A percentile compares a stretch with the other conserved stretches of the same genome.
Conservation (phyloP, 1,140 invertebrate species). For the Leptestheria dahalacensis region DNA sequence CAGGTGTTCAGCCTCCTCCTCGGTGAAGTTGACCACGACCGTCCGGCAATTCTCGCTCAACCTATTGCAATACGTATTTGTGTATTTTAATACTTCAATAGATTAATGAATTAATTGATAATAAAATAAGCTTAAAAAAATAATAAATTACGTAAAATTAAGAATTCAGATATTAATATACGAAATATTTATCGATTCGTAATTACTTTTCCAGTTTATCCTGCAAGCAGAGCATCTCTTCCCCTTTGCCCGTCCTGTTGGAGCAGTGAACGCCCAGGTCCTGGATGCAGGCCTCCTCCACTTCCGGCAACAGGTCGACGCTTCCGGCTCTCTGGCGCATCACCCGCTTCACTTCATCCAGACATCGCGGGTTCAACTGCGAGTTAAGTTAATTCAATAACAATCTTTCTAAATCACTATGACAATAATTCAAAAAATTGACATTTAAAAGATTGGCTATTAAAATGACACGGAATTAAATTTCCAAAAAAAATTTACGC, state of each 20-base stretch:
- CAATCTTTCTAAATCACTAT: neutral
- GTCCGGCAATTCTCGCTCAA: constrained; percentile 44
- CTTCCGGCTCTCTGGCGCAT: constrained; percentile 82
- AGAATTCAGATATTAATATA: neutral
- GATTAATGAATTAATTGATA: no score
- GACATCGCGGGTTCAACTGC: constrained; percentile 30
- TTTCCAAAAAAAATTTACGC: no score
- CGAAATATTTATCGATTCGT: neutral
- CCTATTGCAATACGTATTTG: neutral
- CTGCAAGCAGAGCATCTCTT: constrained; percentile 86
- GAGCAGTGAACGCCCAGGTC: constrained; percentile 72
- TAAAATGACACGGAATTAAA: no score
- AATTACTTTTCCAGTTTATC: constrained; percentile 58
- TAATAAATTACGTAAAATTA: constrained; percentile 12
- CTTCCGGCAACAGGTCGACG: constrained; percentile 84
- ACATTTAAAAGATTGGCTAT: no score
- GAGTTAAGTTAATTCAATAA: constrained; percentile 27
- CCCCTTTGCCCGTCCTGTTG: constrained; percentile 63
- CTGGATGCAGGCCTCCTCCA: constrained; percentile 75
- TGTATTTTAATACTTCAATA: neutral
- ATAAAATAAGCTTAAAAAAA: constrained; percentile 24
- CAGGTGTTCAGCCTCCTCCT: constrained; percentile 68
- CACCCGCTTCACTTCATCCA: constrained; percentile 66
- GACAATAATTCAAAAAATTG: neutral
- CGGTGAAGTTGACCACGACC: constrained; percentile 72